Evolutionary conservation across 2,113 vertebrate species (phyloP), one percentile per base, ranked within the genome.

Genomic region (Limnothrissa miodon): DNA sequence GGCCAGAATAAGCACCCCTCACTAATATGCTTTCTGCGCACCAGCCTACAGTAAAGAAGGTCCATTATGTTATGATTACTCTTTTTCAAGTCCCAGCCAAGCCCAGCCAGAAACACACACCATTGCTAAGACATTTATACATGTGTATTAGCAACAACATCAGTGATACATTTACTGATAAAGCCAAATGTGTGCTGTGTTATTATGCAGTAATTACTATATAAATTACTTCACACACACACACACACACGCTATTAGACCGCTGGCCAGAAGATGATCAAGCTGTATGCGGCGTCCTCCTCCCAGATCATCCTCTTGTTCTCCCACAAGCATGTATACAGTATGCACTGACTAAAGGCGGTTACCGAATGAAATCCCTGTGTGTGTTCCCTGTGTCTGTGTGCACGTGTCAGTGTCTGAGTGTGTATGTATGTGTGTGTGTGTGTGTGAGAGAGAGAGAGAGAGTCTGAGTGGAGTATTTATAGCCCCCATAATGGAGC

Each of bases 401-500:
- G 84, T 19, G 42, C 62, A 29, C 62, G 70, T 62, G 33, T 53
- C 33, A 82, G 84, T 53, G 84, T 80, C 2, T 1, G 11, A 6
- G 17, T 59, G 21, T 59, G 56, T n/a, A 9, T 7, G 21, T n/a
- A 8, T 0, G 56, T 4, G 9, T 59, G 56, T 59, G 56, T n/a
- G 56, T 59, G 56, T 23, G 56, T 59, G 11, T 23, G 56, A 5
- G 21, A 9, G 56, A 9, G 56, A n/a, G n/a, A n/a, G 56, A n/a
- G 56, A n/a, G 56, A n/a, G 56, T 59, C 23, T 33, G 59, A 33
- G 59, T 81, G 48, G 48, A 48, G 48, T 59, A 81, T 59, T 81
- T 56, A 56, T 81, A 56, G 80, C 25, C 29, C 29, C 80, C 13
- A 56, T 81, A 59, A 81, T 81, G 51, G 48, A 81, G 33, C 48